Evolutionary conservation across 2,888 invertebrate species (phyloP).

Genomic region (Tromatobia lineatoria): DNA sequence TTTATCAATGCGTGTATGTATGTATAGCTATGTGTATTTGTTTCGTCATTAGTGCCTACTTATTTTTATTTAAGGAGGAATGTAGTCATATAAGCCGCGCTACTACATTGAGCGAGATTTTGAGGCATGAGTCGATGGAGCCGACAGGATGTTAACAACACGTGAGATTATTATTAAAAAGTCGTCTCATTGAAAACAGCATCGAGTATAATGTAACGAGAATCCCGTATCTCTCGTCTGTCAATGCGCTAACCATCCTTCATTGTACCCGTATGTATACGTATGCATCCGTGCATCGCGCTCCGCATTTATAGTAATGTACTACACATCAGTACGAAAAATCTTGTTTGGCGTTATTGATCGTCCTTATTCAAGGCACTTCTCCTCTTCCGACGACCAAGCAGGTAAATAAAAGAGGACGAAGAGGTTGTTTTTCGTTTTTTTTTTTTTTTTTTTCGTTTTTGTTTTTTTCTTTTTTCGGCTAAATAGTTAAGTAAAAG

Average conservation of each 20-base stretch:
- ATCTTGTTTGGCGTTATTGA: constrained; percentile 68
- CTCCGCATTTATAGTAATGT: constrained; percentile 59
- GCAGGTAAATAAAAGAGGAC: constrained; percentile 62
- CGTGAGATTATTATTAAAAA: constrained; percentile 23
- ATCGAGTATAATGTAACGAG: constrained; percentile 45
- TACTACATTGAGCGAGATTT: constrained; percentile 76
- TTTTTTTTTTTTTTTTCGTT: neutral
- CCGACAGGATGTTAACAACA: constrained; percentile 44
- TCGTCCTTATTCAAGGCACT: constrained; percentile 70
- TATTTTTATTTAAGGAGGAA: constrained; percentile 83
- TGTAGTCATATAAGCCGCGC: constrained; percentile 81
- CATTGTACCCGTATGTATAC: constrained; percentile 47
- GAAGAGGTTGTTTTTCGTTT: constrained; percentile 36
- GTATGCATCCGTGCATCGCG: constrained; percentile 51
- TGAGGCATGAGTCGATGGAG: constrained; percentile 62
- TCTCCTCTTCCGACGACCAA: constrained; percentile 66
- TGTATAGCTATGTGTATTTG: constrained; percentile 25
- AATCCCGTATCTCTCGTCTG: constrained; percentile 49
- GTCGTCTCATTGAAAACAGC: constrained; percentile 37
- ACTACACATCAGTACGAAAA: constrained; percentile 65
- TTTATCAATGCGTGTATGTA: constrained; percentile 22
- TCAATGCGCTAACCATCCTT: constrained; percentile 13
- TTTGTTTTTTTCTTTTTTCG: neutral
- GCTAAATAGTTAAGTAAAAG: constrained; percentile 4
- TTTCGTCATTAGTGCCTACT: constrained; percentile 81